These are phyloP conservation scores for Metallyticus violacea DNA, from an alignment of 2,888 invertebrate genomes.

Conservation along the genomic window DNA sequence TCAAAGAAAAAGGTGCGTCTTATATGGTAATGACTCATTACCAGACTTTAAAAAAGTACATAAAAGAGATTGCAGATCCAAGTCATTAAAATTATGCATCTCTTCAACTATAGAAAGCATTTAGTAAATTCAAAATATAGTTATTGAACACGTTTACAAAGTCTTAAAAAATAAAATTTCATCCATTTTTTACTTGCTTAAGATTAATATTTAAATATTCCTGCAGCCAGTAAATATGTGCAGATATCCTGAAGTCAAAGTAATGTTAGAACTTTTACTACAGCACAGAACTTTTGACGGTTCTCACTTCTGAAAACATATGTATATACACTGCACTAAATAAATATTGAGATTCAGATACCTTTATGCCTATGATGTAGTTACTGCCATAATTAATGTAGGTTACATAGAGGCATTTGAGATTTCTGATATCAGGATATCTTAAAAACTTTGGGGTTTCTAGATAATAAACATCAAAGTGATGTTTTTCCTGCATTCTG, in stretches of 20 bases:
- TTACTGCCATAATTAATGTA: neutral
- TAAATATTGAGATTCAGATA: neutral
- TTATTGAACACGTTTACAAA: too few species aligned
- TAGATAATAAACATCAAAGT: neutral
- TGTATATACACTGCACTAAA: neutral
- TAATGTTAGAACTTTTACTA: neutral
- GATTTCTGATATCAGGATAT: neutral
- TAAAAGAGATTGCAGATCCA: too few species aligned
- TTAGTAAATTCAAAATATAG: too few species aligned
- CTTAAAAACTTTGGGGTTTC: too few species aligned
- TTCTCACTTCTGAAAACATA: neutral
- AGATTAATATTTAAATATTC: too few species aligned
- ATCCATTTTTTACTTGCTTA: too few species aligned
- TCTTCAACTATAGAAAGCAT: too few species aligned
- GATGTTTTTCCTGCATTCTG: neutral
- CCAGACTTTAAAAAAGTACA: too few species aligned
- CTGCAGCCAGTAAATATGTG: neutral
- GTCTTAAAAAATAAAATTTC: too few species aligned
- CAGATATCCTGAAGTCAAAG: neutral
- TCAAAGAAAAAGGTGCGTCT: too few species aligned
- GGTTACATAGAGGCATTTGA: neutral
- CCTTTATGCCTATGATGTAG: neutral
- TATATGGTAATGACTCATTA: too few species aligned
- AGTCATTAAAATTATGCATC: too few species aligned
- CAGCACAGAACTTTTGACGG: neutral